These are phyloP conservation scores for Drosophila kurseongensis DNA, from an alignment of 1,140 invertebrate species.

Conservation along the genomic window DNA sequence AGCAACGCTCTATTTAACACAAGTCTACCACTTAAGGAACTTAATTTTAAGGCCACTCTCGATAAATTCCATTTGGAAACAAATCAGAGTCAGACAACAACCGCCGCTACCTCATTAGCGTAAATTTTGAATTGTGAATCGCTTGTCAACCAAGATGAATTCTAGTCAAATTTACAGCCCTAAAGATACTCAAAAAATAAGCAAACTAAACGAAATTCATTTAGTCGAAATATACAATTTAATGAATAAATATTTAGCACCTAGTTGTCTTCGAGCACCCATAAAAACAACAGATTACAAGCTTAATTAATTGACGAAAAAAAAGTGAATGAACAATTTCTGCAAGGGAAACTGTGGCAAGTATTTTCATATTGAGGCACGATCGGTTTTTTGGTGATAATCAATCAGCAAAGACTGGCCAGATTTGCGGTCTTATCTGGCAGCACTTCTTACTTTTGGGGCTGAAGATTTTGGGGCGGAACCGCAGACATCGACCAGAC, in stretches of 20 bases:
- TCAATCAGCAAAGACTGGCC: conserved; percentile 23
- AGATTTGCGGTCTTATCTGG: conserved; percentile 32
- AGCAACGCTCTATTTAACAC: conserved; percentile 2
- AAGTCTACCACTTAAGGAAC: conserved; percentile 31
- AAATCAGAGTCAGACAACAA: conserved; percentile 47
- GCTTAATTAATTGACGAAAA: conserved; percentile 33
- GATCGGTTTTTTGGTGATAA: conserved; percentile 18
- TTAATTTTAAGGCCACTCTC: conserved; percentile 51
- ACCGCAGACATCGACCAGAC: conserved; percentile 54
- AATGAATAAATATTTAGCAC: conserved; percentile 58
- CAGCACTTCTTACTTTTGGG: background rate
- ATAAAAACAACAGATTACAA: conserved; percentile 13
- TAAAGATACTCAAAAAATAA: conserved; percentile 1
- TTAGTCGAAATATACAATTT: conserved; percentile 46
- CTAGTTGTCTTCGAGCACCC: conserved; percentile 65
- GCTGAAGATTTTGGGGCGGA: conserved; percentile 34
- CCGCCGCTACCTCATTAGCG: conserved; percentile 80
- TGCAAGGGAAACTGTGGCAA: conserved; percentile 9
- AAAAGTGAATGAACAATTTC: conserved; percentile 23
- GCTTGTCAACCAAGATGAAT: conserved; percentile 20
- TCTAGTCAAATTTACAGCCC: conserved; percentile 69
- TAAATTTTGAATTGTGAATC: conserved; percentile 57
- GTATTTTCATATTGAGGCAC: conserved; percentile 33
- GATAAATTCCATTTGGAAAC: conserved; percentile 13
- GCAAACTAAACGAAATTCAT: conserved; percentile 18